Conservation (phyloP, 1,140 invertebrate genomes). For the Drosophila serrata region DNA sequence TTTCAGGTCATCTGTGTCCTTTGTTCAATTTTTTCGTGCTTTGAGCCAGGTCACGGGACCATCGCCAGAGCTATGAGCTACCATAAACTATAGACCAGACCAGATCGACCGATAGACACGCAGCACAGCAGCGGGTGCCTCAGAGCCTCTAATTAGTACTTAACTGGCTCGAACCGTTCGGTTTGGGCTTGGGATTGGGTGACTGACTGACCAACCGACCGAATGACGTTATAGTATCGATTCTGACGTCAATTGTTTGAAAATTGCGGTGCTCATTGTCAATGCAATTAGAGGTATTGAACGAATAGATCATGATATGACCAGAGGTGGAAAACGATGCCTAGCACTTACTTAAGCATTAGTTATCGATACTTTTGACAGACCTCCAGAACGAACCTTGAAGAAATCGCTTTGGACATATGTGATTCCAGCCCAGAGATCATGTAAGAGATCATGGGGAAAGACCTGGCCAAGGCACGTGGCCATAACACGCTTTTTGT, state of each 20-base stretch:
- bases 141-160: conserved; percentile 71
- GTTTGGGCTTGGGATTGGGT: conserved; percentile 12
- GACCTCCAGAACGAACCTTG: neutral
- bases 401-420: conserved; percentile 42
- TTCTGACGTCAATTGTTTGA: conserved; percentile 64
- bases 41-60: conserved; percentile 31
- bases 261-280: conserved; percentile 57
- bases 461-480: conserved; percentile 31
- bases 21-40: conserved; percentile 7
- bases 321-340: conserved; percentile 22
- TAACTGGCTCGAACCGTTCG: conserved; percentile 36
- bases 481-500: conserved; percentile 32
- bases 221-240: conserved; percentile 14
- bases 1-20: conserved; percentile 7
- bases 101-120: conserved; percentile 74
- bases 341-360: conserved; percentile 44
- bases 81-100: conserved; percentile 25
- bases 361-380: conserved; percentile 44
- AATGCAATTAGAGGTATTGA: conserved; percentile 59
- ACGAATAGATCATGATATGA: conserved; percentile 37
- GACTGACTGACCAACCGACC: conserved; percentile 25
- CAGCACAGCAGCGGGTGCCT: conserved; percentile 30
- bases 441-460: conserved; percentile 38
- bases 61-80: conserved; percentile 35
- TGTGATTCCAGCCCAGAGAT: conserved; percentile 10